Evolutionary conservation across 2,888 invertebrate genomes (phyloP).

Genomic region (Hypolimnas misippus): DNA sequence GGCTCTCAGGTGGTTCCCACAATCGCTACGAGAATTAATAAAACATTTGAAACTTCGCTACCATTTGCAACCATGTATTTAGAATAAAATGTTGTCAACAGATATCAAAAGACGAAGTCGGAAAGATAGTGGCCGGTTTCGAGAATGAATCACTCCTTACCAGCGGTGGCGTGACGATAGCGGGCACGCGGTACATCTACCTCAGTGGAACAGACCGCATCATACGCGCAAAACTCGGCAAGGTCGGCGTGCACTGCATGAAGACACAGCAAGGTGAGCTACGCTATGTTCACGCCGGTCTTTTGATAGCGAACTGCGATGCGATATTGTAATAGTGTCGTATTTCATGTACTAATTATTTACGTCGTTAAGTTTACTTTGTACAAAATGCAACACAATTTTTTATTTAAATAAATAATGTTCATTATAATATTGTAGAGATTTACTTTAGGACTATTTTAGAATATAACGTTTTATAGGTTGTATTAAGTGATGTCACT

Average conservation of each 20-base stretch:
- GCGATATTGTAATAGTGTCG: conserved; percentile 1
- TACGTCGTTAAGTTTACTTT: too few relatives aligned
- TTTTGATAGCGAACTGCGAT: conserved; percentile 12
- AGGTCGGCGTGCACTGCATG: conserved; percentile 98
- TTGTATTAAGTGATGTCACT: too few relatives aligned
- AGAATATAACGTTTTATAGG: too few relatives aligned
- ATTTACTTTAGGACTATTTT: too few relatives aligned
- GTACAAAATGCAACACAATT: too few relatives aligned
- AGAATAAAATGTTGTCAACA: conserved; percentile 71
- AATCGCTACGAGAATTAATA: too few relatives aligned
- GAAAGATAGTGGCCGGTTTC: conserved; percentile 95
- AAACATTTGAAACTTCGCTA: too few relatives aligned
- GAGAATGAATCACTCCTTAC: conserved; percentile 95
- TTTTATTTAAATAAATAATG: too few relatives aligned
- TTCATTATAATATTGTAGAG: too few relatives aligned
- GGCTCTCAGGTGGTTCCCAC: too few relatives aligned
- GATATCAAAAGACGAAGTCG: conserved; percentile 96
- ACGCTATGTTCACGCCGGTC: background rate
- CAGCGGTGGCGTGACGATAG: conserved; percentile 95
- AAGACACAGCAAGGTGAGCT: conserved; percentile 94
- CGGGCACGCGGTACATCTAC: conserved; percentile 96
- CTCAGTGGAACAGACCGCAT: conserved; percentile 97
- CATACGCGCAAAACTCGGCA: conserved; percentile 96
- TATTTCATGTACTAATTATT: conserved; percentile 3
- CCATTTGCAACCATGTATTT: background rate